Base-by-base conservation (phyloP, 1,140 invertebrate species). In the Cryptotermes secundus region DNA sequence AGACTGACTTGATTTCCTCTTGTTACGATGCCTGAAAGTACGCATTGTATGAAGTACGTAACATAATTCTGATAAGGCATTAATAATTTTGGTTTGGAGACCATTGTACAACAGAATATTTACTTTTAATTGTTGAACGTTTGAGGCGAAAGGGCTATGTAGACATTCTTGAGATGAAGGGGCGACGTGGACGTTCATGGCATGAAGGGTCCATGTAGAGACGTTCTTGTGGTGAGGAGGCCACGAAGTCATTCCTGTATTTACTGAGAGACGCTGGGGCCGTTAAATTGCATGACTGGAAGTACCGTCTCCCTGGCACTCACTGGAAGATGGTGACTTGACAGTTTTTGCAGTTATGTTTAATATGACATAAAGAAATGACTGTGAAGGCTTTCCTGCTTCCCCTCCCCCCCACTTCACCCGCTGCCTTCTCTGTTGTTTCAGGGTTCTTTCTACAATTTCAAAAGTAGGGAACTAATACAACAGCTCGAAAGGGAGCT, bases 301-400 rank as follows among this genome's bases (percentile, higher is more conserved):
- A 31, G 59, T 9, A 26, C 59, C 26, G 26, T 65, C 59, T 31
- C 59, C n/a, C 31, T 72, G 59, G 31, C 59, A 26, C 59, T 72
- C 59, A 3, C n/a, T n/a, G 26, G 26, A 26, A 31, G 59, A 26
- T n/a, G 26, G 26, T 72, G 59, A 72, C 59, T 31, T 72, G 59
- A 26, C 59, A 72, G 14, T 31, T 72, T 72, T 72, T 31, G n/a
- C 26, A 72, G 19, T n/a, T 72, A 72, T 72, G 26, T 72, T 72
- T n/a, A 31, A 72, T 72, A 72, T 72, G n/a, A 26, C 26, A 72
- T 72, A 72, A 72, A 72, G 59, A 72, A 72, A n/a, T n/a, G n/a
- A 72, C 59, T 6, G 26, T 72, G 59, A 31, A 72, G 14, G 59
- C 14, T 31, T n/a, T n/a, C 16, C 31, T 72, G 1, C n/a, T n/a